Conservation (phyloP, 2,888 invertebrate genomes). For the Conchocele bisecta region DNA sequence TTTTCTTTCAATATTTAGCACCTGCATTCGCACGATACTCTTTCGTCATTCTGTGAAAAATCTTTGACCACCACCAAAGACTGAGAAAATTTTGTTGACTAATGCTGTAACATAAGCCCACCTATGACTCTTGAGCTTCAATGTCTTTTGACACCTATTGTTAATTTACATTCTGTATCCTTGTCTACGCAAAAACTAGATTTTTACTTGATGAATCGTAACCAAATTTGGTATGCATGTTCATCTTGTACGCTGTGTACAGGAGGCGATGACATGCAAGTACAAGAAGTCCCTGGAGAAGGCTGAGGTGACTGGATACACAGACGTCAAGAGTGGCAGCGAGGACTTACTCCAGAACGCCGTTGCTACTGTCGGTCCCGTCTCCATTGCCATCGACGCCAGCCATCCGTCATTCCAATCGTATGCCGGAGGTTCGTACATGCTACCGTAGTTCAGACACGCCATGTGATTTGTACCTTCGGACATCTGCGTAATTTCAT, state of each 20-base stretch:
- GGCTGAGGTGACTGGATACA: conserved; percentile 68
- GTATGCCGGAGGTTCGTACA: conserved; percentile 65
- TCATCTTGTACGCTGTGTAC: background rate
- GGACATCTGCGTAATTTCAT: background rate
- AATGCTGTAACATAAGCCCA: too few relatives aligned
- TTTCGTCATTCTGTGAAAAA: too few relatives aligned
- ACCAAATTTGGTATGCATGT: too few relatives aligned
- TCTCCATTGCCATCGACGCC: conserved; percentile 95
- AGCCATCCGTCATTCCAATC: conserved; percentile 85
- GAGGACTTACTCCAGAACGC: conserved; percentile 69
- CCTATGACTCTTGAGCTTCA: too few relatives aligned
- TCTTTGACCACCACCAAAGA: too few relatives aligned
- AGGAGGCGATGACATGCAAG: conserved; percentile 61
- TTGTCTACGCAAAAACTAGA: too few relatives aligned
- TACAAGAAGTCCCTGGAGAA: conserved; percentile 60
- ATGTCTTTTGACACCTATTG: too few relatives aligned
- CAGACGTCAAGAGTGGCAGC: conserved; percentile 65
- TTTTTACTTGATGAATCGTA: too few relatives aligned
- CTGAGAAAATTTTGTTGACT: too few relatives aligned
- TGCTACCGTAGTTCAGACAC: background rate
- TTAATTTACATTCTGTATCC: too few relatives aligned
- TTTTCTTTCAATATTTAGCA: too few relatives aligned
- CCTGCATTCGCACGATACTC: background rate
- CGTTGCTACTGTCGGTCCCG: conserved; percentile 84
- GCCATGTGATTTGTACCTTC: background rate